phyloP scores from a whole-genome alignment of 53 echinoderm and acorn worm species.

The Holothuria leucospilota region DNA sequence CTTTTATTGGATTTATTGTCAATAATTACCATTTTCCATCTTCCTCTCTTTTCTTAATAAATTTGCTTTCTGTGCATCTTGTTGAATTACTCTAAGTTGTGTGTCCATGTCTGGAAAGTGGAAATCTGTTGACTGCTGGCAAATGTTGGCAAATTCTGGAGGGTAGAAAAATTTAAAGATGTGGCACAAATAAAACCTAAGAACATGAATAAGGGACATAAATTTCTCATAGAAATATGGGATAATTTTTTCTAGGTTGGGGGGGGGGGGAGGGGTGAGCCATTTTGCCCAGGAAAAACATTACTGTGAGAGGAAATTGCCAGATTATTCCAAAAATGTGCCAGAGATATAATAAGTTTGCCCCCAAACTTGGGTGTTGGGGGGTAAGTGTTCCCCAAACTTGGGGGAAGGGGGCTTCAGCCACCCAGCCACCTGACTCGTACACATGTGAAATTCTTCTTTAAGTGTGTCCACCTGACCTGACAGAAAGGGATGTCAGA shows the following conservation, averaged over 20 bases:
- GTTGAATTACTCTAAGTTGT: slow-evolving; percentile 88
- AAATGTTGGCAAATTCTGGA: slow-evolving; percentile 92
- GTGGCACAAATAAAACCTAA: not conserved
- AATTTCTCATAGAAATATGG: not conserved
- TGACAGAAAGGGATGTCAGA: no score
- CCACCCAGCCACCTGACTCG: no score
- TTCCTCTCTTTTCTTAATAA: slow-evolving; percentile 56
- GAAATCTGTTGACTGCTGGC: slow-evolving; percentile 98
- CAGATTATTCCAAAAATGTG: no score
- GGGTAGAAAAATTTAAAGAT: not conserved
- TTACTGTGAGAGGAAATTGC: no score
- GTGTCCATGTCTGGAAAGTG: slow-evolving; percentile 98
- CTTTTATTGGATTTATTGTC: no score
- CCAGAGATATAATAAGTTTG: no score
- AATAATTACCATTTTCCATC: slow-evolving; percentile 13
- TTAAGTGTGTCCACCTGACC: no score
- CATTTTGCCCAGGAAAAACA: not conserved
- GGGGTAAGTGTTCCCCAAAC: no score
- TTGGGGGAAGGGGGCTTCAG: no score
- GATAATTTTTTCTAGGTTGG: not conserved
- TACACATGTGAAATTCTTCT: no score
- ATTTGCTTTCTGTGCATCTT: slow-evolving; percentile 83
- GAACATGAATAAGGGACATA: not conserved
- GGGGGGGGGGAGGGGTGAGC: not conserved
- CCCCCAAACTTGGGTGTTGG: no score